Conservation (phyloP, 2,888 invertebrate genomes). For the Pristionchus mayeri region DNA sequence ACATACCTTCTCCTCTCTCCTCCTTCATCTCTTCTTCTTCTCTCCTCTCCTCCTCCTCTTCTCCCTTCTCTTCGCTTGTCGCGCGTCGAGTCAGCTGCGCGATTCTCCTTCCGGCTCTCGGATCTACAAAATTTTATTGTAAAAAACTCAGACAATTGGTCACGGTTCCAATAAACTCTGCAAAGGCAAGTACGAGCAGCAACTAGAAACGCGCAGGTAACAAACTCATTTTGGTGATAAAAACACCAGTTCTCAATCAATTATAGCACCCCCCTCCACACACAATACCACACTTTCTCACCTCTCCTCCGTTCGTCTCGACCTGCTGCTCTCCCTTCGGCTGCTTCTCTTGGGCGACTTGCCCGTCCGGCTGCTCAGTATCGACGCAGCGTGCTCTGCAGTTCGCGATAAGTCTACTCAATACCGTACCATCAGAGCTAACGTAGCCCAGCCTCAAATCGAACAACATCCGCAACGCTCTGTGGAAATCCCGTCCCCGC, state of each 20-base stretch:
- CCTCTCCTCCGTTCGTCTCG: background rate
- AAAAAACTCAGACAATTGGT: no score
- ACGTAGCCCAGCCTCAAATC: no score
- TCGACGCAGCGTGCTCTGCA: slow-evolving; percentile 5
- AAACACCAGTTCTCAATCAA: no score
- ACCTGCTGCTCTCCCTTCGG: background rate
- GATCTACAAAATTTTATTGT: background rate
- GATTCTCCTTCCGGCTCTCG: slow-evolving; percentile 23
- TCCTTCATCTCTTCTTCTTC: background rate
- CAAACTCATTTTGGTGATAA: no score
- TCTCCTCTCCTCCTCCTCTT: background rate
- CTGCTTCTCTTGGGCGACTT: background rate
- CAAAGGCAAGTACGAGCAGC: no score
- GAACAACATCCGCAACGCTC: no score
- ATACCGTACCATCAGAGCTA: no score
- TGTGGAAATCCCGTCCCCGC: no score
- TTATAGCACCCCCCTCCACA: no score
- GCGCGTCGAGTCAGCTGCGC: background rate
- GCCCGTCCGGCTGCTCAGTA: background rate
- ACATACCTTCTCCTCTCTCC: background rate
- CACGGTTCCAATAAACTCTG: no score
- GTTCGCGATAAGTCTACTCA: no score
- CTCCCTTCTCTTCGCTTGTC: background rate
- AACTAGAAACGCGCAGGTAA: no score
- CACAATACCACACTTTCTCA: background rate